phyloP scores from a whole-genome alignment of 2,888 invertebrate genomes.

The Spisula subtruncata region DNA sequence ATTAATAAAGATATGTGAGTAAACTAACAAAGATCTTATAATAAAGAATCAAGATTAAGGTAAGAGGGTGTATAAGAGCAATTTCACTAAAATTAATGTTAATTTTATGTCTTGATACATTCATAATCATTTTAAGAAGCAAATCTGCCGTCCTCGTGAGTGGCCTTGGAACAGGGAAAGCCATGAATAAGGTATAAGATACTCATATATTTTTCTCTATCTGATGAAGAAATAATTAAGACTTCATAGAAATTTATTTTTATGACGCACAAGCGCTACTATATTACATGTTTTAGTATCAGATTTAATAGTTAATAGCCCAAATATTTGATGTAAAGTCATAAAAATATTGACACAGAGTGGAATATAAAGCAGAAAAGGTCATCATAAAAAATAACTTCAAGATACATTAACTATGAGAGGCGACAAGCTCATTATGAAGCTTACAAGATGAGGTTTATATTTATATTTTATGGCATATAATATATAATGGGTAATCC shows the following conservation, averaged over 20 bases:
- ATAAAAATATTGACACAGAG: background rate
- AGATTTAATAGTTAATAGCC: background rate
- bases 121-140: background rate
- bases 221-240: background rate
- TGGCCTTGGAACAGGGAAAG: background rate
- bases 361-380: background rate
- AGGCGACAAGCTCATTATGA: background rate
- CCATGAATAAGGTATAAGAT: background rate
- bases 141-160: background rate
- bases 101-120: slow-evolving; percentile 6
- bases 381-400: background rate
- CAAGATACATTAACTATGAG: background rate
- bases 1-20: background rate
- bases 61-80: background rate
- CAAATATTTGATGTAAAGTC: background rate
- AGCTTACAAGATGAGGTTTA: background rate
- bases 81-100: background rate
- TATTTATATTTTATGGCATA: too few relatives aligned
- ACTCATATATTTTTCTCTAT: background rate
- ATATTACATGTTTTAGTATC: slow-evolving; percentile 12
- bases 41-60: background rate
- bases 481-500: too few relatives aligned
- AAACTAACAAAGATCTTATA: background rate
- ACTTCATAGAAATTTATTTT: background rate
- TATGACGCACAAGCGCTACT: background rate